A percentile compares a stretch with the other conserved stretches of the same genome.
These are phyloP conservation scores for Drosophila birchii DNA, from an alignment of 2,888 invertebrate genomes.

Conservation along the genomic window DNA sequence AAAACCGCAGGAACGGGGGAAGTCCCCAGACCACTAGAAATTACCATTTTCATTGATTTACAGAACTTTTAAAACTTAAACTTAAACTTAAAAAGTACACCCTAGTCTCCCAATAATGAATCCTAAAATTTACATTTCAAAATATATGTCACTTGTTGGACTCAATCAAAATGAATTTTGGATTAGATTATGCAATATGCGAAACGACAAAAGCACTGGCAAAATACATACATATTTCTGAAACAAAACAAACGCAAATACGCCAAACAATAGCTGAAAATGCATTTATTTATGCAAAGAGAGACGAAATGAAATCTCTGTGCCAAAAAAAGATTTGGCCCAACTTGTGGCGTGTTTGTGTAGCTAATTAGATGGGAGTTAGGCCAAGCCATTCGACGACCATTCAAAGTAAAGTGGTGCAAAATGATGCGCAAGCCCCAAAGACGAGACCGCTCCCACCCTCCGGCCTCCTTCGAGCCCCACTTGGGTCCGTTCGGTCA, in stretches of 20 bases:
- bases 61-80: neutral
- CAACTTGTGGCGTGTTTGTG: conserved; percentile 53
- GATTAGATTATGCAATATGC: conserved; percentile 56
- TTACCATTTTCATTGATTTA: neutral
- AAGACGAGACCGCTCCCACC: conserved; percentile 4
- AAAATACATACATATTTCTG: conserved; percentile 60
- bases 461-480: conserved; percentile 12
- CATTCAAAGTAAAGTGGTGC: conserved; percentile 58
- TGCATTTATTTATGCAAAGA: conserved; percentile 74
- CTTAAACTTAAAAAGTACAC: neutral
- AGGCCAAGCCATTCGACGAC: conserved; percentile 38
- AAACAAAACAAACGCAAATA: conserved; percentile 41
- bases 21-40: neutral
- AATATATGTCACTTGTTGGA: conserved; percentile 50
- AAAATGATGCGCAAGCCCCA: conserved; percentile 49
- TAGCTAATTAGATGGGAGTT: conserved; percentile 65
- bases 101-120: neutral
- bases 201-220: conserved; percentile 34
- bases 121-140: neutral
- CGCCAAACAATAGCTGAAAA: conserved; percentile 46
- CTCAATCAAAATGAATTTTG: conserved; percentile 56
- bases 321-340: conserved; percentile 45
- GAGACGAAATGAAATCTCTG: conserved; percentile 32
- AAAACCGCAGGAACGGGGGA: neutral
- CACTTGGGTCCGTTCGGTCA: conserved; percentile 56